These are phyloP conservation scores for Geodia barretti DNA, from an alignment of 37 sponge, comb jelly and placozoan species.

Conservation along the genomic window DNA sequence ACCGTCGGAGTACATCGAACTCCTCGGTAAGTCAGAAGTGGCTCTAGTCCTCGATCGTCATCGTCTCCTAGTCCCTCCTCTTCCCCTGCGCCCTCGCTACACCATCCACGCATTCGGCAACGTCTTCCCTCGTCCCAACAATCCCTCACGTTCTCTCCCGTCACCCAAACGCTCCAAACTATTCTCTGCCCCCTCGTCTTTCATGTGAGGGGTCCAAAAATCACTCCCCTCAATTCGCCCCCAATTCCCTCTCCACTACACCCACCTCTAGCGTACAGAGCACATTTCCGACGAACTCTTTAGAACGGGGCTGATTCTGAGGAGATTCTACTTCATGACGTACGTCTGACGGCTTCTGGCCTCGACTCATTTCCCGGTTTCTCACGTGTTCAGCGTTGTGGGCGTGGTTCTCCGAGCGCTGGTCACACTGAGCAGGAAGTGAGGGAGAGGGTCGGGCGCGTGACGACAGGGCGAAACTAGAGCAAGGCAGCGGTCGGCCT, in stretches of 20 bases:
- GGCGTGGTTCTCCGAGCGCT: slow-evolving; percentile 44
- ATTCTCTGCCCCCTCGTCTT: neutral
- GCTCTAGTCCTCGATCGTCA: slow-evolving; percentile 71
- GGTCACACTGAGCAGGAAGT: slow-evolving; percentile 42
- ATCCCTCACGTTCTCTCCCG: slow-evolving; percentile 21
- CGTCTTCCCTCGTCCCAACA: slow-evolving; percentile 75
- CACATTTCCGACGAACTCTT: slow-evolving; percentile 38
- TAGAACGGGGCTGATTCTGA: slow-evolving; percentile 68
- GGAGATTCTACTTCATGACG: slow-evolving; percentile 90
- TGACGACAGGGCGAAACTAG: neutral
- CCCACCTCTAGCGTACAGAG: neutral
- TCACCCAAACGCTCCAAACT: neutral
- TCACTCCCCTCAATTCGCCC: neutral
- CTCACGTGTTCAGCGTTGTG: slow-evolving; percentile 49
- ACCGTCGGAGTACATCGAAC: slow-evolving; percentile 83
- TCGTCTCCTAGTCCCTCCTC: slow-evolving; percentile 81
- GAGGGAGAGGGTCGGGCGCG: slow-evolving; percentile 29
- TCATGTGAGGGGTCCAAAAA: neutral
- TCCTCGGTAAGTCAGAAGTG: slow-evolving; percentile 89
- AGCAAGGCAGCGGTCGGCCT: slow-evolving; percentile 17
- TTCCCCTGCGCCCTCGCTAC: slow-evolving; percentile 59
- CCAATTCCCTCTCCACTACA: neutral
- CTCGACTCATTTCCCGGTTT: slow-evolving; percentile 83
- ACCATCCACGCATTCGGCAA: slow-evolving; percentile 67
- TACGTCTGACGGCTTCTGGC: slow-evolving; percentile 96